These are phyloP conservation scores for Drosophila parvula DNA, from an alignment of 1,140 invertebrate species.

Conservation along the genomic window DNA sequence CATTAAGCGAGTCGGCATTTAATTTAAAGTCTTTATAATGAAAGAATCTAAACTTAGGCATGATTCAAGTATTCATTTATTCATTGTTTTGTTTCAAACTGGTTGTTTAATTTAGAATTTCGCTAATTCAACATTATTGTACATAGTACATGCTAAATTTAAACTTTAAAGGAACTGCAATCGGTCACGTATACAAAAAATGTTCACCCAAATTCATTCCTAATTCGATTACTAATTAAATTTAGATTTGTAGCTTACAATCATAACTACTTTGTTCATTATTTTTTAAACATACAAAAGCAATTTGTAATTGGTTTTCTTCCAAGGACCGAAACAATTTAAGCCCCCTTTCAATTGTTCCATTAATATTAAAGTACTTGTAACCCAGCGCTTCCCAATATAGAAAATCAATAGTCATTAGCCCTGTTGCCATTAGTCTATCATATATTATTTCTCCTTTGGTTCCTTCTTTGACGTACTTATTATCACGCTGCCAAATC, in stretches of 20 bases:
- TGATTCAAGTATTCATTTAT: constrained; percentile 16
- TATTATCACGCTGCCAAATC: background rate
- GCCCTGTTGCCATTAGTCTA: background rate
- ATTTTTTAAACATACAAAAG: too few relatives aligned
- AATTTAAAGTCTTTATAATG: constrained; percentile 30
- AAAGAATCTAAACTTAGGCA: constrained; percentile 16
- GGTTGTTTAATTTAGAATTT: constrained; percentile 7
- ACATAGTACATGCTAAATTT: too few relatives aligned
- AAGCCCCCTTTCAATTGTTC: background rate
- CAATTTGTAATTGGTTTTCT: background rate
- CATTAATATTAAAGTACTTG: constrained; percentile 9
- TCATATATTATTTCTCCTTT: background rate
- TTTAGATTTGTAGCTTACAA: background rate
- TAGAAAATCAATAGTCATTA: constrained; percentile 30
- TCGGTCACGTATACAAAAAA: constrained; percentile 3
- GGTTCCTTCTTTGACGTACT: background rate
- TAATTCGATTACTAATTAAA: background rate
- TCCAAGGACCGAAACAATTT: background rate
- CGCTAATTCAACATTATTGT: background rate
- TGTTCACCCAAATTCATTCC: background rate
- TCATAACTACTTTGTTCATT: background rate
- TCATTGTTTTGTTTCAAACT: constrained; percentile 20
- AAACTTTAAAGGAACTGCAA: background rate
- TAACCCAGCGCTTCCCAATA: constrained; percentile 8
- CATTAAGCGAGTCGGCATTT: constrained; percentile 5